Conservation (phyloP, 2,113 vertebrate genomes). For the Chrysemys picta region DNA sequence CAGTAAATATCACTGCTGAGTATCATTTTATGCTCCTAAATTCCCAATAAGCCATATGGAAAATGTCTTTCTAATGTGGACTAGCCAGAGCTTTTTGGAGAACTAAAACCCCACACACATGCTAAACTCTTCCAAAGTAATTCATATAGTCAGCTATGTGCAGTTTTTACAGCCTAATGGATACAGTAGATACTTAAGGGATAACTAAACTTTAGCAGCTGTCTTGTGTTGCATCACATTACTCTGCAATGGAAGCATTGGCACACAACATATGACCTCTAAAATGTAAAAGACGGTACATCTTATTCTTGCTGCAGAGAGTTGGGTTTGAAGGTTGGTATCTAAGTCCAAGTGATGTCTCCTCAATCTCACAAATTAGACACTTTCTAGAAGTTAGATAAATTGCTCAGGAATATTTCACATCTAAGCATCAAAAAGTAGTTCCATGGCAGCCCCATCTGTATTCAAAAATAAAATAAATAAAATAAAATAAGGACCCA, state of each 20-base stretch:
- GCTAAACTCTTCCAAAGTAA: constrained; percentile 22
- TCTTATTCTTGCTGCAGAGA: background rate
- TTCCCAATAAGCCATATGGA: constrained; percentile 56
- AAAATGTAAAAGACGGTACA: background rate
- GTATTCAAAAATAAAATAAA: background rate
- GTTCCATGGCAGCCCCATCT: background rate
- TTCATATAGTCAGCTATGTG: constrained; percentile 7
- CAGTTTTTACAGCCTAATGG: constrained; percentile 43
- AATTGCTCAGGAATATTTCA: background rate
- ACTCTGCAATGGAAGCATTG: background rate
- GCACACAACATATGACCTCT: background rate
- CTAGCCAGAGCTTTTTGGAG: background rate
- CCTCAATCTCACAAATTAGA: background rate
- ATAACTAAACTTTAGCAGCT: constrained; percentile 10
- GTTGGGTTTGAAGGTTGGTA: background rate
- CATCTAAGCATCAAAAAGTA: background rate
- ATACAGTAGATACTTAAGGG: constrained; percentile 13
- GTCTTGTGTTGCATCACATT: background rate
- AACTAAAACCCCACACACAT: background rate
- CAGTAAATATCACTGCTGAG: constrained; percentile 39
- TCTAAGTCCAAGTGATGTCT: constrained; percentile 1
- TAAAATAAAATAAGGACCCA: background rate
- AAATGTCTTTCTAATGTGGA: constrained; percentile 52
- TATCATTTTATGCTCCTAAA: constrained; percentile 44
- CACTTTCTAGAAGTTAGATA: background rate